Conservation (phyloP, 2,888 invertebrate genomes). For the Xestia rhomboidea region DNA sequence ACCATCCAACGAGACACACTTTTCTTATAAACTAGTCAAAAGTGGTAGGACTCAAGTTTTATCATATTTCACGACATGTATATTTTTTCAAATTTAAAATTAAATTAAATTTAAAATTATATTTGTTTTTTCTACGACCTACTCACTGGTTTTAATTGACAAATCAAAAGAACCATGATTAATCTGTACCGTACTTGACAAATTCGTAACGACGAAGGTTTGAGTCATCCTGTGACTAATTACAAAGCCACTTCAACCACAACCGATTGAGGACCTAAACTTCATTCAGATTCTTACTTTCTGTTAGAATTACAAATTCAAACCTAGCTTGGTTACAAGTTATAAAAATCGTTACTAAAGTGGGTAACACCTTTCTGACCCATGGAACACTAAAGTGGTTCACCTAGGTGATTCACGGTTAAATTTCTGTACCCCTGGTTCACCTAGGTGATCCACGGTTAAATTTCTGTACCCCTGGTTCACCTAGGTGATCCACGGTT, state of each 20-base stretch:
- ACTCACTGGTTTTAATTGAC: not conserved
- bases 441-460: too few relatives aligned
- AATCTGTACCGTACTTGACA: not conserved
- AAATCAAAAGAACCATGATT: slow-evolving; percentile 4
- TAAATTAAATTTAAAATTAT: not conserved
- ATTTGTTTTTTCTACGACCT: not conserved
- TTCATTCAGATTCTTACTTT: slow-evolving; percentile 30
- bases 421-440: too few relatives aligned
- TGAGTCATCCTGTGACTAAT: slow-evolving; percentile 24
- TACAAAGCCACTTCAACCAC: slow-evolving; percentile 23
- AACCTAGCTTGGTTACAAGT: not conserved
- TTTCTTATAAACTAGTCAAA: not conserved
- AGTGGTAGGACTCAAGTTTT: not conserved
- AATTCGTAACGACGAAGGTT: slow-evolving; percentile 2
- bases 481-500: too few relatives aligned
- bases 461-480: too few relatives aligned
- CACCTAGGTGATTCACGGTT: too few relatives aligned
- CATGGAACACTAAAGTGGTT: too few relatives aligned
- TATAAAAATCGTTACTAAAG: not conserved
- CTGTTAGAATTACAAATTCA: not conserved
- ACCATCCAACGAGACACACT: too few relatives aligned
- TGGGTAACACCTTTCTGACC: too few relatives aligned
- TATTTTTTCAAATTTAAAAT: not conserved
- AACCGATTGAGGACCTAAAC: slow-evolving; percentile 18
- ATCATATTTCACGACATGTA: not conserved